Percentiles rank a stretch among this genome's conserved stretches.
phyloP scores from a whole-genome alignment of 2,888 invertebrate genomes.

The Opisthograptis luteolata region DNA sequence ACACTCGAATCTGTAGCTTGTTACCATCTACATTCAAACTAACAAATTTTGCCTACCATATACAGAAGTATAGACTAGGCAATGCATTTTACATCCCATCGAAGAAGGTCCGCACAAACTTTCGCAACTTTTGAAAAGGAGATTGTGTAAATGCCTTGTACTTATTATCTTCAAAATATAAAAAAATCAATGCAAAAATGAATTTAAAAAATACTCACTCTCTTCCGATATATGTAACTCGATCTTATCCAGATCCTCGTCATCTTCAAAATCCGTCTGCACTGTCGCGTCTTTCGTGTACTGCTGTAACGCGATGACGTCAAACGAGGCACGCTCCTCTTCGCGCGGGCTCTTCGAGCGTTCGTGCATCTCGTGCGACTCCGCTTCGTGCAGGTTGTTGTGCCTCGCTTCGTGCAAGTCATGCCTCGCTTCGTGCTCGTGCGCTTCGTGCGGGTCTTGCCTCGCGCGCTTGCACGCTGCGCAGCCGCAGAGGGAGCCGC shows the following conservation, averaged over 20 bases:
- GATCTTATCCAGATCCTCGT: constrained; percentile 77
- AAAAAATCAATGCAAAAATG: background rate
- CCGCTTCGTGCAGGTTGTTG: constrained; percentile 16
- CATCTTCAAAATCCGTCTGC: constrained; percentile 80
- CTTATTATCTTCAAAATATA: no score
- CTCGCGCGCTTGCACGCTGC: constrained; percentile 87
- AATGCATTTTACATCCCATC: no score
- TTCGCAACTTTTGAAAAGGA: no score
- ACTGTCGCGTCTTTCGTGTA: constrained; percentile 80
- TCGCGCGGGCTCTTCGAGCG: constrained; percentile 34
- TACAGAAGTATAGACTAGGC: no score
- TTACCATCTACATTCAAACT: no score
- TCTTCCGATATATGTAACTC: constrained; percentile 77
- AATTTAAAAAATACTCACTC: constrained; percentile 59
- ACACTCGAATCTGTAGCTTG: no score
- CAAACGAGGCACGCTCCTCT: constrained; percentile 69
- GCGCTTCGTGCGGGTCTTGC: constrained; percentile 55
- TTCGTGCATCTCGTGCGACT: constrained; percentile 9
- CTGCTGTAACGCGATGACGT: constrained; percentile 75
- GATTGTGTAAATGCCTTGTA: no score
- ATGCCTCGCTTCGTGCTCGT: constrained; percentile 52
- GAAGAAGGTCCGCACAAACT: no score
- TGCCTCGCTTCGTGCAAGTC: constrained; percentile 20
- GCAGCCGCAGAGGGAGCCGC: constrained; percentile 91
- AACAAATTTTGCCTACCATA: no score